Evolutionary conservation across 2,797 vertebrate genomes (phyloP).

Genomic region (Phrynocephalus guinanensis): DNA sequence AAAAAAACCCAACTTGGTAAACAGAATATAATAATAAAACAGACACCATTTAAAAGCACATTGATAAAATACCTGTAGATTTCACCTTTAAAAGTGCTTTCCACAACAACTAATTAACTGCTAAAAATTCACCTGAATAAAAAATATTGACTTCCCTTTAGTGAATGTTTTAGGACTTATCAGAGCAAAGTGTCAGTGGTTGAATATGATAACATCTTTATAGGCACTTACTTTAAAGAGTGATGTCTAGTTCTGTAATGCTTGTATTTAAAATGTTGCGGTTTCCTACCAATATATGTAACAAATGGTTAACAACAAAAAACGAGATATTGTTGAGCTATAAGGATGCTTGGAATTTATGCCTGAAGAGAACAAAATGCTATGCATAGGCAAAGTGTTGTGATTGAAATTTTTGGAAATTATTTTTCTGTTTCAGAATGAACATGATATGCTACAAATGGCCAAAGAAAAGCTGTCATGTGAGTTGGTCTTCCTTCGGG

Average conservation of each 20-base stretch:
- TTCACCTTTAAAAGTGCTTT: not conserved
- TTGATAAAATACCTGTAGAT: not conserved
- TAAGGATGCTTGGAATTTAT: not conserved
- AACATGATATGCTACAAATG: conserved; percentile 63
- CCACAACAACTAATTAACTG: not conserved
- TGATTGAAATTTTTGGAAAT: not conserved
- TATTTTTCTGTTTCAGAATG: conserved; percentile 66
- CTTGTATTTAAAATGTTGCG: not conserved
- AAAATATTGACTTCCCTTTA: not conserved
- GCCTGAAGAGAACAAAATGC: not conserved
- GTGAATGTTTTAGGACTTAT: too few species aligned
- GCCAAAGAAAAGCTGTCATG: conserved; percentile 62
- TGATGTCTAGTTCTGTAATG: not conserved
- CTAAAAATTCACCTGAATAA: not conserved
- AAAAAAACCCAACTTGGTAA: not conserved
- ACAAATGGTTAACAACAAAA: not conserved
- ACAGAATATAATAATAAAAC: not conserved
- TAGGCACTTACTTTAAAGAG: not conserved
- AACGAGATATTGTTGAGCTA: conserved; percentile 10
- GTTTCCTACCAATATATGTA: not conserved
- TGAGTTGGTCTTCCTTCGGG: conserved; percentile 69
- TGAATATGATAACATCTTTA: not conserved
- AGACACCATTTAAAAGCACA: not conserved
- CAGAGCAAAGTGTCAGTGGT: not conserved
- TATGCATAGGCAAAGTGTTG: not conserved